A percentile compares a stretch with the other conserved stretches of the same genome.
Evolutionary conservation across 2,888 invertebrate genomes (phyloP).

Genomic region (Molorchus minor): DNA sequence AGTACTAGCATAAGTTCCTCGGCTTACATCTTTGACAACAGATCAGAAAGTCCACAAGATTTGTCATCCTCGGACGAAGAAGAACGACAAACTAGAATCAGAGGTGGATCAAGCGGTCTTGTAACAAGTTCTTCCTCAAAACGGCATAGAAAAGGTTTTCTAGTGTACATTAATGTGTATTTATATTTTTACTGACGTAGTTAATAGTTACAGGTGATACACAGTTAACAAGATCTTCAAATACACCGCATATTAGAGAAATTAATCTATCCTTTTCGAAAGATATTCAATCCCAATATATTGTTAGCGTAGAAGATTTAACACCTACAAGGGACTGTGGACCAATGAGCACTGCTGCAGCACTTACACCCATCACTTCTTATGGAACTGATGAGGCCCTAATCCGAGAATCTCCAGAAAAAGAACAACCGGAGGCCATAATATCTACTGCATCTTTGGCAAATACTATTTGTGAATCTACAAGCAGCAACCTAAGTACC

Average conservation of each 20-base stretch:
- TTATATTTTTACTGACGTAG: background rate
- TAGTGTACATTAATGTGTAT: background rate
- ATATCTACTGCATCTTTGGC: background rate
- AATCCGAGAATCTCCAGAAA: conserved; percentile 9
- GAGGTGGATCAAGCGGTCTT: conserved; percentile 35
- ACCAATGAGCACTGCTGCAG: conserved; percentile 29
- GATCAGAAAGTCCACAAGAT: conserved; percentile 23
- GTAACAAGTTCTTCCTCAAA: conserved; percentile 21
- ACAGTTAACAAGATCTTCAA: background rate
- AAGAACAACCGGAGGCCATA: background rate
- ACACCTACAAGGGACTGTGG: conserved; percentile 26
- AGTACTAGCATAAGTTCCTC: conserved; percentile 31
- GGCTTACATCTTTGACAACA: conserved; percentile 25
- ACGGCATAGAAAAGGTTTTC: background rate
- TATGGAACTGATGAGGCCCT: background rate
- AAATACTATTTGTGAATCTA: background rate
- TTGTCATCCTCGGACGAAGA: conserved; percentile 12
- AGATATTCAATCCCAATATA: conserved; percentile 29
- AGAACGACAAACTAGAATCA: conserved; percentile 21
- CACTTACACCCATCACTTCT: background rate
- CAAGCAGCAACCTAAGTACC: conserved; percentile 39
- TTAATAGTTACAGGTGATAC: background rate
- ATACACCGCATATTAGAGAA: background rate
- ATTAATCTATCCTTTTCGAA: background rate
- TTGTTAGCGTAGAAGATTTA: conserved; percentile 30